Evolutionary conservation across 2,113 vertebrate genomes (phyloP), one percentile per base, ranked within the genome.

Genomic region (Tetraodon nigroviridis): DNA sequence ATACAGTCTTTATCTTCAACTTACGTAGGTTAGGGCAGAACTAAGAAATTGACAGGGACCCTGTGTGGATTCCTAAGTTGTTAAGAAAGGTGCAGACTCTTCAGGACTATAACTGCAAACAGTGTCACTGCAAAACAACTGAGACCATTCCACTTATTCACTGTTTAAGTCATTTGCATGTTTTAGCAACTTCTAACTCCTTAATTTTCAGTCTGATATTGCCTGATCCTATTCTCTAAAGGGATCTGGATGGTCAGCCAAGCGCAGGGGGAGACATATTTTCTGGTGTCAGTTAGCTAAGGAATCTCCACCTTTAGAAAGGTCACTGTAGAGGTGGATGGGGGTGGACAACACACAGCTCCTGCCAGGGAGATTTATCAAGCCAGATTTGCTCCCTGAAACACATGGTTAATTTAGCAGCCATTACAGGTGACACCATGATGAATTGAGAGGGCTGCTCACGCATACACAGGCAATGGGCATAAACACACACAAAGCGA

Each of bases 391-490:
- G 79, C 80, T 85, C 74, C 77, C 81, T 54, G 80, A 89, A 90
- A 83, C 79, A 88, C 85, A 86, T 84, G 86, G 82, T 85, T 90
- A 91, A 92, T 91, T 92, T 91, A 89, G 75, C 80, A 89, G 86
- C 86, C 80, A 89, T 90, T 83, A 86, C 82, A 88, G 79, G 79
- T 89, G 86, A 87, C 85, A 90, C 71, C 80, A 75, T 88, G 89
- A 89, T 89, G 80, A 90, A 91, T 88, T 80, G 80, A 84, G 67
- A 78, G 66, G 67, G 67, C 76, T 86, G 73, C 61, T 73, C 65
- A 86, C 80, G 82, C 86, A 88, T 83, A 87, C 84, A 85, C 71
- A 83, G 79, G 61, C 79, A 78, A 82, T 64, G 41, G 72, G 82
- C 76, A 87, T 82, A 86, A 83, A 88, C 78, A 87, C 84, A 82